These are phyloP conservation scores for Parelbella ahira DNA, from an alignment of 2,888 invertebrate genomes.

Conservation along the genomic window DNA sequence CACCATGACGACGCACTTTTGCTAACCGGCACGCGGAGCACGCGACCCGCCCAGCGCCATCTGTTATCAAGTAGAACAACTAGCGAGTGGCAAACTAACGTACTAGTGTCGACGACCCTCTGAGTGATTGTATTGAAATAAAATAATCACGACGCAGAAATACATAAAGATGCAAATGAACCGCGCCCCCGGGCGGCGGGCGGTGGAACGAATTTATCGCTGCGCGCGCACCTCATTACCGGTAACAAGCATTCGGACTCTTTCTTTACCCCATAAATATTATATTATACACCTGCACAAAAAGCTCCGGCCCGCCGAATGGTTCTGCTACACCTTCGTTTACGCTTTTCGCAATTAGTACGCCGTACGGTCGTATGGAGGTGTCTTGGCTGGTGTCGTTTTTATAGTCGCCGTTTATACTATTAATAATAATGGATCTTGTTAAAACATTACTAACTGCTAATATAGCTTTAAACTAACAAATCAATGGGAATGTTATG, in stretches of 20 bases:
- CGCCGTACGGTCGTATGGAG: not conserved
- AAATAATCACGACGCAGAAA: conserved; percentile 45
- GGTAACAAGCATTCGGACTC: conserved; percentile 74
- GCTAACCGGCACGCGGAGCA: conserved; percentile 6
- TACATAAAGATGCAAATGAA: conserved; percentile 73
- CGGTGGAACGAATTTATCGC: conserved; percentile 66
- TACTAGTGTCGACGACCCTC: conserved; percentile 38
- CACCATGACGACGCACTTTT: conserved; percentile 57
- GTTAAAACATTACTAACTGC: too few species aligned
- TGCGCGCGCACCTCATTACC: conserved; percentile 75
- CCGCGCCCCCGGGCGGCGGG: conserved; percentile 66
- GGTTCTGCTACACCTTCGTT: conserved; percentile 17
- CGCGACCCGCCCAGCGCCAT: conserved; percentile 48
- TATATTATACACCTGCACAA: conserved; percentile 75
- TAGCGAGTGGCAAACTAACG: conserved; percentile 38
- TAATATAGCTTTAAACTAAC: too few species aligned
- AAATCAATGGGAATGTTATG: too few species aligned
- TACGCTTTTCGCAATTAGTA: conserved; percentile 15
- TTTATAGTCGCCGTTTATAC: too few species aligned
- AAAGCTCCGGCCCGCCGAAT: conserved; percentile 30
- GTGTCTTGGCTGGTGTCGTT: too few species aligned
- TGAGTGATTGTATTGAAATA: conserved; percentile 40
- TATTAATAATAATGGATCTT: too few species aligned
- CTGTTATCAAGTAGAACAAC: conserved; percentile 51
- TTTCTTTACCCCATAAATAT: conserved; percentile 75